Evolutionary conservation across 2,113 vertebrate genomes (phyloP).

Genomic region (Tachysurus fulvidraco): DNA sequence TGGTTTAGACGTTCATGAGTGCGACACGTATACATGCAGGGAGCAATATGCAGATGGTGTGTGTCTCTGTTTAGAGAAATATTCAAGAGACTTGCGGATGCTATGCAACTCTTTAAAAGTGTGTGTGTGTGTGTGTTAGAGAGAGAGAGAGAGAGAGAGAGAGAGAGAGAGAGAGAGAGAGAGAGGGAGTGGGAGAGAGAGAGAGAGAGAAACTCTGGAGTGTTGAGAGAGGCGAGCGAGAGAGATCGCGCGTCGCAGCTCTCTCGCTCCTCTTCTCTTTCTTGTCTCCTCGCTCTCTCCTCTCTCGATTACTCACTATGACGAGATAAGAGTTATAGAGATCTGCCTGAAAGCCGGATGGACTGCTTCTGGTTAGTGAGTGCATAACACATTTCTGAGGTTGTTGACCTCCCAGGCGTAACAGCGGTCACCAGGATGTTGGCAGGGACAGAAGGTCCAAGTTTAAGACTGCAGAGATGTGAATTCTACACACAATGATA

Average conservation of each 20-base stretch:
- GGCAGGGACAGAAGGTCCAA: slow-evolving; percentile 79
- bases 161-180: neutral
- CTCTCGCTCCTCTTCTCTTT: too few relatives aligned
- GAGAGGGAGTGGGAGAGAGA: neutral
- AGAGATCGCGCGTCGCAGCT: too few relatives aligned
- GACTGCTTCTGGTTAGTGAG: slow-evolving; percentile 45
- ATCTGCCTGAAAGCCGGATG: slow-evolving; percentile 41
- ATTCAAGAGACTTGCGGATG: slow-evolving; percentile 46
- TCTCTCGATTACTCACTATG: too few relatives aligned
- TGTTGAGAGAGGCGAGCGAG: too few relatives aligned
- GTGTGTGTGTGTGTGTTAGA: too few relatives aligned
- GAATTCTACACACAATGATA: slow-evolving; percentile 70
- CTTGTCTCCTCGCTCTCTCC: too few relatives aligned
- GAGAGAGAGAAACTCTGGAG: slow-evolving; percentile 32
- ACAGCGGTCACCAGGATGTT: slow-evolving; percentile 79
- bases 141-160: neutral
- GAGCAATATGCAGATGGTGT: slow-evolving; percentile 21
- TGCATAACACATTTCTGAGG: slow-evolving; percentile 48
- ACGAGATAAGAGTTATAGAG: too few relatives aligned
- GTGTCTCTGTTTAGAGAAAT: slow-evolving; percentile 44
- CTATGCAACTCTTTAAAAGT: slow-evolving; percentile 23
- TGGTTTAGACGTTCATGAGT: slow-evolving; percentile 22
- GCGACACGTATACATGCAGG: neutral
- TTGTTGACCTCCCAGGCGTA: slow-evolving; percentile 48
- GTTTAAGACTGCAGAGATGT: slow-evolving; percentile 73